Base-by-base conservation (phyloP, 2,888 invertebrate species). In the Caenorhabditis macrosperma region DNA sequence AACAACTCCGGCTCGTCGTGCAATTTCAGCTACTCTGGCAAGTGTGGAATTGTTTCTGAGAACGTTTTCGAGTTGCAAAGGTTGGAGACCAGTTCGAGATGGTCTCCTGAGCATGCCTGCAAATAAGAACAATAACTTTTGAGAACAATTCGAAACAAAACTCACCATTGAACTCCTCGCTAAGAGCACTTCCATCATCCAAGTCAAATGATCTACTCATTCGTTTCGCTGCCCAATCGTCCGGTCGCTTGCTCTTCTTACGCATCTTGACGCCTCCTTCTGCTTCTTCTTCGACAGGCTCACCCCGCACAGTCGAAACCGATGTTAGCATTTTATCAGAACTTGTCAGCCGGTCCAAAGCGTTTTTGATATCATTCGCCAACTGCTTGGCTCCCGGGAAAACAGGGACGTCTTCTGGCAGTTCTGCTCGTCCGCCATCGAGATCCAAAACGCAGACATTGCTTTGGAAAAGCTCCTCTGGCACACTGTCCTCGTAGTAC, bases 391-490 rank as follows among this genome's bases (percentile, higher is more conserved):
- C 94, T 91, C 97, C 95, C 0, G 99, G 98, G 91, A 98, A 96
- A 79, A 94, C 93, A 0, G 97, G 96, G 88, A 97, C 92, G 91
- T 98, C 98, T 92, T 98, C 98, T 0, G 97, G 97, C 86, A 96
- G 93, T 91, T 97, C 96, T 86, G 97, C 94, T 87, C 94, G 94
- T 85, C 95, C 95, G 87, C 94, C 95, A 92, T 99, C 98, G 84
- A 99, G 95, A 92, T 99, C 97, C 63, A 99, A 95, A 90, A 96
- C 94, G 92, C 98, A 99, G 63, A 97, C 93, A 80, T 95, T 95
- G 10, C 96, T 96, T 93, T 90, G 90, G 52, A 86, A 88, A 6
- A 90, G 82, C 52, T 84, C 81, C 24, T 89, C 87, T 0, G 90
- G 90, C 9, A 89, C 84, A 24, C 54, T 54, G 15, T 90, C 90